Evolutionary conservation across 2,113 vertebrate species (phyloP).

Genomic region (Alligator mississippiensis): DNA sequence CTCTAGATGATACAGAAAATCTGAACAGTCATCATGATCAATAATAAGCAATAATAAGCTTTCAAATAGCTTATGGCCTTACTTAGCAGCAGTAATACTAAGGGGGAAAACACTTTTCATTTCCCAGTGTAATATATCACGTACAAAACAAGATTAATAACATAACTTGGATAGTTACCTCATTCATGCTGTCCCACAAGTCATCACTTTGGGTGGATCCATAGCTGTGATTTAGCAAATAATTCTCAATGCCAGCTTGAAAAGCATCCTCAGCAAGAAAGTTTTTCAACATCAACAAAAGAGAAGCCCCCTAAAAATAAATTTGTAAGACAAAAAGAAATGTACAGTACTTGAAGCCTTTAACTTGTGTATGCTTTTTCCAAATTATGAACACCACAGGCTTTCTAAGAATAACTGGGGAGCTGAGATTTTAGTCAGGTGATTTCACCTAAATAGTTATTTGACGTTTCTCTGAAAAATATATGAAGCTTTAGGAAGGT

Average conservation of each 20-base stretch:
- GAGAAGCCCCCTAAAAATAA: conserved; percentile 86
- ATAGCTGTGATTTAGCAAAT: conserved; percentile 84
- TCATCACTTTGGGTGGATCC: conserved; percentile 85
- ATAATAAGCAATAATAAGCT: background rate
- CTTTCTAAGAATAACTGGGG: background rate
- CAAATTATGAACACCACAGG: background rate
- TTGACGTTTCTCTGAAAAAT: background rate
- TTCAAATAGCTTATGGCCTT: background rate
- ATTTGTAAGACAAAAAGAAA: background rate
- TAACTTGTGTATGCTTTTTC: background rate
- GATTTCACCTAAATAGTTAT: background rate
- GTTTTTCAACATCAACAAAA: conserved; percentile 92
- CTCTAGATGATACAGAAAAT: background rate
- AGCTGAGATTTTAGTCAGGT: background rate
- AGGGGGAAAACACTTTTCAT: background rate
- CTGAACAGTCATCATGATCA: background rate
- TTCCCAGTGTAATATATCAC: background rate
- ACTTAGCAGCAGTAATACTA: background rate
- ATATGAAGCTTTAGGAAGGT: background rate
- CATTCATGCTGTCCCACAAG: conserved; percentile 92
- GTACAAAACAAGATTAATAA: background rate
- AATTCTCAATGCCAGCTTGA: conserved; percentile 85
- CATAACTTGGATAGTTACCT: conserved; percentile 73
- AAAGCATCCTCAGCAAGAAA: conserved; percentile 86
- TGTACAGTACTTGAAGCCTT: background rate